Evolutionary conservation across 30 jellyfish, hydroid and myxozoan genomes (phyloP).

Genomic region (Cassiopea xamachana): DNA sequence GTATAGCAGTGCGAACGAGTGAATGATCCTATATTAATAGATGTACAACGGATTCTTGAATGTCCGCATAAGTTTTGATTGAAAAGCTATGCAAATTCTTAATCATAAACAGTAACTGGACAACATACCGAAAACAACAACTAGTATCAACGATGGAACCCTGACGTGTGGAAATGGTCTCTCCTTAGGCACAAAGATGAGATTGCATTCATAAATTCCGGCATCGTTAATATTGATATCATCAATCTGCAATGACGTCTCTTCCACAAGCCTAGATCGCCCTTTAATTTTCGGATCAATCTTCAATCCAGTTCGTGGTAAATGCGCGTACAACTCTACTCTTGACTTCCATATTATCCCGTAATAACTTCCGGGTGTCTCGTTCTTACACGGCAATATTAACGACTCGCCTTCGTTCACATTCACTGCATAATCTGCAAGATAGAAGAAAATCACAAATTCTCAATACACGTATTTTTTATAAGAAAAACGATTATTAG

Average conservation of each 20-base stretch:
- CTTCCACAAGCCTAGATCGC: conserved; percentile 53
- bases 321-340: conserved; percentile 24
- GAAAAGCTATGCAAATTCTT: no score
- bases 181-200: background rate
- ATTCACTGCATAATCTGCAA: conserved; percentile 43
- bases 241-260: conserved; percentile 46
- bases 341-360: conserved; percentile 60
- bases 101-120: background rate
- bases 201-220: conserved; percentile 70
- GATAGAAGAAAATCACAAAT: background rate
- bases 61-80: no score
- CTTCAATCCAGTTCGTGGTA: conserved; percentile 20
- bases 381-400: conserved; percentile 71
- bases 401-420: conserved; percentile 45
- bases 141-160: conserved; percentile 23
- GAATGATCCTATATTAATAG: no score
- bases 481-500: background rate
- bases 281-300: conserved; percentile 2
- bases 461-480: no score
- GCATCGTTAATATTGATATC: conserved; percentile 28
- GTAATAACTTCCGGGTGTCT: conserved; percentile 69
- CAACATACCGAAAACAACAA: conserved; percentile 69
- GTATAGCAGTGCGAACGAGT: no score
- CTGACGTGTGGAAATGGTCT: conserved; percentile 2
- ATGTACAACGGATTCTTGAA: no score